These are phyloP conservation scores for Scomberomorus guttatus DNA, from an alignment of 2,797 vertebrate genomes.

Conservation along the genomic window DNA sequence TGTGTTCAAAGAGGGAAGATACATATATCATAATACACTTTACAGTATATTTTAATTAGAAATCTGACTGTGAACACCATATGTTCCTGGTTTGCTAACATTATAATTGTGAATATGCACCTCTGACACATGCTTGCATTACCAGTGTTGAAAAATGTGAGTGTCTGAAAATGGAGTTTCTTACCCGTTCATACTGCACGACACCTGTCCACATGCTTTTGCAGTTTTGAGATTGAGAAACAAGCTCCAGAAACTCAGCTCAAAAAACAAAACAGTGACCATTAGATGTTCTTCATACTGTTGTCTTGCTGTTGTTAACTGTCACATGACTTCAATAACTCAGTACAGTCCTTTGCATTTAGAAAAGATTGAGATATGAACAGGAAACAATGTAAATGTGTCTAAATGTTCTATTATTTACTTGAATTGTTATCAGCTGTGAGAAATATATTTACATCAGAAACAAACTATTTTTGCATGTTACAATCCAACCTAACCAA, in stretches of 20 bases:
- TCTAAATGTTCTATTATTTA: too few species aligned
- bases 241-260: too few species aligned
- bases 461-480: neutral
- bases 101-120: constrained; percentile 13
- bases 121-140: constrained; percentile 2
- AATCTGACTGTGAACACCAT: constrained; percentile 34
- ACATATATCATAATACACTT: constrained; percentile 37
- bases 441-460: neutral
- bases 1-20: constrained; percentile 37
- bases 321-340: neutral
- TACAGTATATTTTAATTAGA: constrained; percentile 47
- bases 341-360: neutral
- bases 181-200: neutral
- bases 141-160: too few species aligned
- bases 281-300: too few species aligned
- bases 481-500: neutral
- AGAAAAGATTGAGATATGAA: neutral
- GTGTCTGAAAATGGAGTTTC: constrained; percentile 1
- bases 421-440: too few species aligned
- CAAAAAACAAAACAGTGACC: too few species aligned
- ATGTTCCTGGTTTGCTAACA: constrained; percentile 41
- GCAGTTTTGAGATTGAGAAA: too few species aligned
- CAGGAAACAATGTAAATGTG: neutral
- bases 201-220: neutral
- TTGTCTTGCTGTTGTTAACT: too few species aligned